Base-by-base conservation (phyloP, 2,797 vertebrate genomes). In the Clarias laeviceps region DNA sequence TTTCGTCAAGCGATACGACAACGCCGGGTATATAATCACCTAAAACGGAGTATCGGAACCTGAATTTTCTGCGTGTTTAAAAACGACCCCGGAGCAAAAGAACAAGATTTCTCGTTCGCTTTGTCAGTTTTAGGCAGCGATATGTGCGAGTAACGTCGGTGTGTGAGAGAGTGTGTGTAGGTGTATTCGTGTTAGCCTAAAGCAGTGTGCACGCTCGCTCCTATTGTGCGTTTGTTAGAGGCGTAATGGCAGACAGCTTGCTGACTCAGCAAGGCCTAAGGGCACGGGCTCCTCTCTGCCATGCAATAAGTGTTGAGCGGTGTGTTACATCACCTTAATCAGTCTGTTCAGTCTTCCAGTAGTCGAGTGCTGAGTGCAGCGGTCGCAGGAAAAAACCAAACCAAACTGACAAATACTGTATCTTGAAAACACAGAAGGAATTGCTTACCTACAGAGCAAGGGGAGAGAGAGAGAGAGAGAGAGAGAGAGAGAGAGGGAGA, bases 401-500 rank as follows among this genome's bases (percentile, higher is more conserved):
- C 79, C 72, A 83, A 83, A 78, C 76, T 65, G 78, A 83, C 62
- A 84, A 87, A 85, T 82, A 54, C 50, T 54, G 50, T 54, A 84
- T 85, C 84, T 83, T 82, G 87, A 59, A 88, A 92, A 91, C 59
- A 83, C 82, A 91, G 90, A 91, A 88, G 80, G 89, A 92, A 93
- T 90, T 93, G 93, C 95, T 96, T 95, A 95, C 95, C 95, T 96
- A 93, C 62, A 89, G 45, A 84, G 7, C 50, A 84, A 74, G 73
- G 57, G 78, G 6, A 81, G 78, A 74, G 22, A 57, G 69, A 37
- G 78, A 18, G 29, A 34, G 8, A 56, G 27, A 80, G 69, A 66
- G 24, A 80, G 32, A 64, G 61, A 65, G 61, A 65, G 78, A 83
- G 74, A 65, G 77, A 90, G 91, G 89, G 89, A 54, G n/a, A 40